A percentile compares a stretch with the other conserved stretches of the same genome.
Conservation (phyloP, 1,140 invertebrate species). For the Zophobas morio region DNA sequence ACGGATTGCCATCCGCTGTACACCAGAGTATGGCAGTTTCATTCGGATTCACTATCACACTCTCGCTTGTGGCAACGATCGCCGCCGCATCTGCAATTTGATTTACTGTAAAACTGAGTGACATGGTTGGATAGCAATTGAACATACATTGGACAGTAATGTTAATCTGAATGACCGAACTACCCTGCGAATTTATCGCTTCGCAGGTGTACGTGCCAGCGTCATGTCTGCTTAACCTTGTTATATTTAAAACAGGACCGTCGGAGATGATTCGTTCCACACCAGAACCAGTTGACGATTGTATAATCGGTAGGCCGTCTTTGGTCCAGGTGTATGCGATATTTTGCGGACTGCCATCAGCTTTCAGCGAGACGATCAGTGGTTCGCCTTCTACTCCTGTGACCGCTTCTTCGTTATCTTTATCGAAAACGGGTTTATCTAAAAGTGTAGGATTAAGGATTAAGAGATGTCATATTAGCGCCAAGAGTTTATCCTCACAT, state of each 20-base stretch:
- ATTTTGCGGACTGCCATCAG: slow-evolving; percentile 86
- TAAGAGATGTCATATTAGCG: neutral
- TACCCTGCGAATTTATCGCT: slow-evolving; percentile 91
- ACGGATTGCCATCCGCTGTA: slow-evolving; percentile 89
- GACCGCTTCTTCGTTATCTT: slow-evolving; percentile 71
- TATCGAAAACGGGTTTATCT: slow-evolving; percentile 83
- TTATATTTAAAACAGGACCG: slow-evolving; percentile 88
- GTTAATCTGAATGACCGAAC: slow-evolving; percentile 83
- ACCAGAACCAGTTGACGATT: slow-evolving; percentile 68
- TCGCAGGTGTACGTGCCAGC: slow-evolving; percentile 91
- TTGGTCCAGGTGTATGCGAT: slow-evolving; percentile 92
- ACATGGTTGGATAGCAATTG: neutral
- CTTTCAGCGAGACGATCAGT: slow-evolving; percentile 83
- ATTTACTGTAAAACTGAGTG: neutral
- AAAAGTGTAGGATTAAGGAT: slow-evolving; percentile 49
- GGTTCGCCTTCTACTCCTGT: slow-evolving; percentile 89
- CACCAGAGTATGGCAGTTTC: slow-evolving; percentile 91
- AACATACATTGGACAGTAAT: slow-evolving; percentile 94
- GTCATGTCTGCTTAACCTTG: slow-evolving; percentile 83
- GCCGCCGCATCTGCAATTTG: slow-evolving; percentile 82
- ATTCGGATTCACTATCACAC: slow-evolving; percentile 83
- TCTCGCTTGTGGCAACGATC: slow-evolving; percentile 83
- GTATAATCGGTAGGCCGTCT: slow-evolving; percentile 80
- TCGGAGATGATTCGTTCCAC: slow-evolving; percentile 79
- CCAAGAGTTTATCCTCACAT: slow-evolving; percentile 80